phyloP scores from a whole-genome alignment of 2,888 invertebrate genomes.

The Drosophila meridionalis region DNA sequence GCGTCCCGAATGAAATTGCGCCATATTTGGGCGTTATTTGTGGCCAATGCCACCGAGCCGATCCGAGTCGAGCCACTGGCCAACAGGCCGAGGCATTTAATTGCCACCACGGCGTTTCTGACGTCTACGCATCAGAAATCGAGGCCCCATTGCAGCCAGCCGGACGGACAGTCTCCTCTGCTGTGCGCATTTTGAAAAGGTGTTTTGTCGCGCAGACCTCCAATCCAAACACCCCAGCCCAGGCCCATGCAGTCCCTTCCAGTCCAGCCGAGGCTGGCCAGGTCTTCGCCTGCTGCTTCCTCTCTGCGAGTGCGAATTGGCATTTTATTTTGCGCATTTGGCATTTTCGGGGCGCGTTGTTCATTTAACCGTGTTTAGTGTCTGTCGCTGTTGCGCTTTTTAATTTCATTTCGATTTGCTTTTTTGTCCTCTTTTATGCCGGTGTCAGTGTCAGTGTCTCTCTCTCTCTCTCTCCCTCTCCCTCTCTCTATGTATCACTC shows the following conservation, averaged over 20 bases:
- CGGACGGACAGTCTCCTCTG: neutral
- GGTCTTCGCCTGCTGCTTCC: neutral
- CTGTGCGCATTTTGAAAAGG: slow-evolving; percentile 50
- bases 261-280: neutral
- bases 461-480: neutral
- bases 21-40: slow-evolving; percentile 81
- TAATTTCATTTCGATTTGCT: slow-evolving; percentile 56
- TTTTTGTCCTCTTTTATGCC: neutral
- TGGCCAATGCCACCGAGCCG: slow-evolving; percentile 43
- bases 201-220: slow-evolving; percentile 64
- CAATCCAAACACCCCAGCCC: slow-evolving; percentile 24
- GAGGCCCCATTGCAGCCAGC: slow-evolving; percentile 17
- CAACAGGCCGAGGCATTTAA: slow-evolving; percentile 65
- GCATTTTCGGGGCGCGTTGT: slow-evolving; percentile 75
- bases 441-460: slow-evolving; percentile 35
- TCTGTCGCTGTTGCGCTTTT: slow-evolving; percentile 73
- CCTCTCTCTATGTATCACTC: neutral
- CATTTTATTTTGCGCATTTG: slow-evolving; percentile 73
- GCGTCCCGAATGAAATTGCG: slow-evolving; percentile 77
- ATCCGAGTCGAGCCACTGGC: neutral
- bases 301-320: slow-evolving; percentile 73
- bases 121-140: slow-evolving; percentile 67
- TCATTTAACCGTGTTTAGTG: slow-evolving; percentile 76
- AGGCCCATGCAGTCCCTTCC: slow-evolving; percentile 1
- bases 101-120: slow-evolving; percentile 73